A percentile compares a stretch with the other conserved stretches of the same genome.
Conservation (phyloP, 2,113 vertebrate species). For the Antennarius striatus region DNA sequence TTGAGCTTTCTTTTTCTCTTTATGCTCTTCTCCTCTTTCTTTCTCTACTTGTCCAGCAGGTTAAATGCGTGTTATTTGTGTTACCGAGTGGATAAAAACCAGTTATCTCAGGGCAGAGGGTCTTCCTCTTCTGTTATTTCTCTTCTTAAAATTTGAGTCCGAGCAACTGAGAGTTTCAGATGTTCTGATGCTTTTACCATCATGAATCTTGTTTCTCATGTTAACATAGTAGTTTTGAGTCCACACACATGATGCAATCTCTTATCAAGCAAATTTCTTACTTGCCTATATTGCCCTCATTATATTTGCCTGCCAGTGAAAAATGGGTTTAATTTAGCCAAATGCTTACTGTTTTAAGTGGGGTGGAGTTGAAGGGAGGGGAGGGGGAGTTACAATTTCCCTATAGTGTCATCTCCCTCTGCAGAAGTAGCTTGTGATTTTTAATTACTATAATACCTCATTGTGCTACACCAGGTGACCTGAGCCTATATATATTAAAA, state of each 20-base stretch:
- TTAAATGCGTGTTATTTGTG: conserved; percentile 10
- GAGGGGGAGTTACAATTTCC: conserved; percentile 67
- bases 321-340: conserved; percentile 80
- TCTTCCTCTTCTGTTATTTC: too few relatives aligned
- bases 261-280: conserved; percentile 69
- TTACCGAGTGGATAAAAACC: too few relatives aligned
- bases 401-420: conserved; percentile 74
- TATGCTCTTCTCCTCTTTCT: conserved; percentile 5
- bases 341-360: conserved; percentile 55
- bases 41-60: conserved; percentile 20
- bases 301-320: conserved; percentile 72
- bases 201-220: too few relatives aligned
- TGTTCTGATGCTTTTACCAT: too few relatives aligned
- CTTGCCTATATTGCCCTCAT: conserved; percentile 65
- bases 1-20: background rate
- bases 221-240: too few relatives aligned
- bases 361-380: background rate
- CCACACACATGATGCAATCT: conserved; percentile 47
- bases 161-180: too few relatives aligned
- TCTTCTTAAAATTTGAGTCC: too few relatives aligned
- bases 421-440: conserved; percentile 72
- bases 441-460: conserved; percentile 81
- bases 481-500: conserved; percentile 39
- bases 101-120: too few relatives aligned
- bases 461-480: conserved; percentile 53